Evolutionary conservation across 2,888 invertebrate genomes (phyloP).

Genomic region (Melanargia galathea): DNA sequence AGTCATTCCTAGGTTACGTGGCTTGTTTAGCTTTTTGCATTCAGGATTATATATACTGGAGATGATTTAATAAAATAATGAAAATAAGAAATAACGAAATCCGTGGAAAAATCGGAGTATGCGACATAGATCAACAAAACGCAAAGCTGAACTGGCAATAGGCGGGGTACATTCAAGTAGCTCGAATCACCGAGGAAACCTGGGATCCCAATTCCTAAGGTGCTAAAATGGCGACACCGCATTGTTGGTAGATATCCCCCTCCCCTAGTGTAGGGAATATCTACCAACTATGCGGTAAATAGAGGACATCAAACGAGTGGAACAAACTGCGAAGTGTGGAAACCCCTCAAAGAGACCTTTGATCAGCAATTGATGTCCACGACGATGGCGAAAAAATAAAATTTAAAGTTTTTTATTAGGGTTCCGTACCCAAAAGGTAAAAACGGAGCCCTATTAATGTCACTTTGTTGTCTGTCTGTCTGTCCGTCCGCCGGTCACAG

Average conservation of each 20-base stretch:
- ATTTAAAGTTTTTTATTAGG: too few relatives aligned
- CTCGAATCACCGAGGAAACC: neutral
- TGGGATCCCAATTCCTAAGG: neutral
- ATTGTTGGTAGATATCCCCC: too few relatives aligned
- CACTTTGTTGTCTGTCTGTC: too few relatives aligned
- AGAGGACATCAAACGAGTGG: too few relatives aligned
- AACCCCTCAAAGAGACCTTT: neutral
- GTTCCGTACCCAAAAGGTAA: too few relatives aligned
- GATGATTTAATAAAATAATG: neutral
- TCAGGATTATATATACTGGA: too few relatives aligned
- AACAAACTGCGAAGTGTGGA: neutral
- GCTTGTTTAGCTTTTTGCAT: neutral
- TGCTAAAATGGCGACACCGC: neutral
- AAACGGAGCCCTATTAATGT: too few relatives aligned
- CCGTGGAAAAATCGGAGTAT: neutral
- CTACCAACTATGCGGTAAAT: too few relatives aligned
- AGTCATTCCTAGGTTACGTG: neutral
- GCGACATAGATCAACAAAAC: neutral
- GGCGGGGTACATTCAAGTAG: neutral
- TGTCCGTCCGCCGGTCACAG: too few relatives aligned
- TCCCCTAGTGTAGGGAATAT: too few relatives aligned
- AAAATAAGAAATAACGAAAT: neutral
- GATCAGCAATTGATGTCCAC: neutral
- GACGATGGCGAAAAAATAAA: neutral
- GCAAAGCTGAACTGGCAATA: neutral